phyloP scores from a whole-genome alignment of 1,140 invertebrate genomes.

The Oncopodura yosiiana region DNA sequence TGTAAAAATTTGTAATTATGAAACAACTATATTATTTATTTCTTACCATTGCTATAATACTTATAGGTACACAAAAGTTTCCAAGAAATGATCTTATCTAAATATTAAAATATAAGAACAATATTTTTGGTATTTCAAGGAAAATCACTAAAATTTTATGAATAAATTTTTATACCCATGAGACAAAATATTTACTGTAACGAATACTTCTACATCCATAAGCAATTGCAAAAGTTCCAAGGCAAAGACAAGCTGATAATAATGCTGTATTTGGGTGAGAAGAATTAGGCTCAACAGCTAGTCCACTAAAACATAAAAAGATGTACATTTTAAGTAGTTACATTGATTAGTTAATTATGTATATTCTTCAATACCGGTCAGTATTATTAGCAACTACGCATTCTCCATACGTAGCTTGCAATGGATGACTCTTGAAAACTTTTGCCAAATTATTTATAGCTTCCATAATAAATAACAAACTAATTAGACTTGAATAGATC shows the following conservation, averaged over 20 bases:
- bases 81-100: too few relatives aligned
- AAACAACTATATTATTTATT: too few relatives aligned
- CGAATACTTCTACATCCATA: slow-evolving; percentile 85
- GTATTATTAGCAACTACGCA: background rate
- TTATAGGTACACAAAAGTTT: too few relatives aligned
- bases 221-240: slow-evolving; percentile 89
- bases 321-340: background rate
- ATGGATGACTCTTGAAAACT: slow-evolving; percentile 36
- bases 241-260: slow-evolving; percentile 82
- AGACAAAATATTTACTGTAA: slow-evolving; percentile 80
- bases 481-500: slow-evolving; percentile 89
- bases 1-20: too few relatives aligned
- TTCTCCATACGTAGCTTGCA: slow-evolving; percentile 42
- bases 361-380: background rate
- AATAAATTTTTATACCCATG: too few relatives aligned
- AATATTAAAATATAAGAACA: too few relatives aligned
- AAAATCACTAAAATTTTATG: too few relatives aligned
- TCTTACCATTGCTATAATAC: too few relatives aligned
- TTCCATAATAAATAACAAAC: slow-evolving; percentile 84
- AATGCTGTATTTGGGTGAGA: slow-evolving; percentile 62
- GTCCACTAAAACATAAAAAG: background rate
- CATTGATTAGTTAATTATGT: background rate
- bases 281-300: background rate
- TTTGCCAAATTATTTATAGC: slow-evolving; percentile 62
- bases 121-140: too few relatives aligned